Conservation (phyloP, 2,888 invertebrate genomes). For the Harmothoe impar region DNA sequence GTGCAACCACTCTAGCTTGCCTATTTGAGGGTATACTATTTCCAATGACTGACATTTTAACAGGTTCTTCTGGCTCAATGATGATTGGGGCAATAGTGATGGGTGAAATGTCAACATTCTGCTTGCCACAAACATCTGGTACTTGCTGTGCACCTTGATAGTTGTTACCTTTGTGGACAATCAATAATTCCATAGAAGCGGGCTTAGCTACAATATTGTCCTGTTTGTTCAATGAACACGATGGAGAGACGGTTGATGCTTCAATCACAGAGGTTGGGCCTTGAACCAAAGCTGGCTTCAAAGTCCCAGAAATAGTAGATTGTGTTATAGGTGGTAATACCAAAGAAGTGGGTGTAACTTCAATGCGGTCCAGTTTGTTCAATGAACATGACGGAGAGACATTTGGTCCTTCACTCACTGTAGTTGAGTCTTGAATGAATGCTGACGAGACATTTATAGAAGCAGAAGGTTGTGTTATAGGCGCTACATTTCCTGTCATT, state of each 20-base stretch:
- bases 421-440: too few species aligned
- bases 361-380: too few species aligned
- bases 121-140: background rate
- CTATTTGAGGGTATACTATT: background rate
- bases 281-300: too few species aligned
- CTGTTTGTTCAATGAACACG: background rate
- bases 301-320: background rate
- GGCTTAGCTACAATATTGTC: background rate
- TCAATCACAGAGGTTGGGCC: too few species aligned
- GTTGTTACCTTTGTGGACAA: too few species aligned
- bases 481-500: too few species aligned
- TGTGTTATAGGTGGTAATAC: too few species aligned
- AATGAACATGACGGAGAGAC: too few species aligned
- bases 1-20: background rate
- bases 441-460: too few species aligned
- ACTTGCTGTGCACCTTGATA: background rate
- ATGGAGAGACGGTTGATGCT: background rate
- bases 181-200: background rate
- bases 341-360: too few species aligned
- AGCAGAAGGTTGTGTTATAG: background rate
- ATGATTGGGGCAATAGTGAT: background rate
- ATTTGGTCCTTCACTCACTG: too few species aligned
- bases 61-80: background rate
- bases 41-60: background rate
- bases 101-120: background rate